Conservation (phyloP, 1,140 invertebrate genomes). For the Zaprionus africanus region DNA sequence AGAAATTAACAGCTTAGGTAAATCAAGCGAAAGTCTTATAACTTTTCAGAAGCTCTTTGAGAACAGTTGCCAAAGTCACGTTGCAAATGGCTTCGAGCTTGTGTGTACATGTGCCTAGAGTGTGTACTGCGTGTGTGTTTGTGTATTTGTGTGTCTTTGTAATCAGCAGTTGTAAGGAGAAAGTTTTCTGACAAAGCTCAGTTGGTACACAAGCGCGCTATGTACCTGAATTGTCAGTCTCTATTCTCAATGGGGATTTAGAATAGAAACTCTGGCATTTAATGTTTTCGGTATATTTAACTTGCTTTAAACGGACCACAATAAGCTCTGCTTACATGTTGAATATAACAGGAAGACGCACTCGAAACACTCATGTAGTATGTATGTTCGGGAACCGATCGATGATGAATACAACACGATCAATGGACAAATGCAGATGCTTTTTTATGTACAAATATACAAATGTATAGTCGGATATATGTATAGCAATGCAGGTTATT, state of each 20-base stretch:
- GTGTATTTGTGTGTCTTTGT: conserved; percentile 36
- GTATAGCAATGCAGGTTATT: conserved; percentile 54
- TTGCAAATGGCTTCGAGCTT: conserved; percentile 50
- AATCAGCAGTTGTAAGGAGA: background rate
- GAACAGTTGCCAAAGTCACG: conserved; percentile 47
- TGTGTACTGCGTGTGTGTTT: conserved; percentile 18
- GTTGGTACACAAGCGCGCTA: conserved; percentile 3
- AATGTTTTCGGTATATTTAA: background rate
- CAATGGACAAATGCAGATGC: conserved; percentile 19
- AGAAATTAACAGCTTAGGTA: conserved; percentile 48
- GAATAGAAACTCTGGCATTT: background rate
- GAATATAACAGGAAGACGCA: background rate
- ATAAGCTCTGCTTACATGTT: background rate
- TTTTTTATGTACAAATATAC: conserved; percentile 37
- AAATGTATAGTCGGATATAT: conserved; percentile 41
- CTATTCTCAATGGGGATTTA: conserved; percentile 8
- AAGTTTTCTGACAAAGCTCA: conserved; percentile 17
- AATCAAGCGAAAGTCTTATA: conserved; percentile 45
- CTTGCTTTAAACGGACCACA: background rate
- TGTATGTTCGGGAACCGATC: background rate
- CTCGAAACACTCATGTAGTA: background rate
- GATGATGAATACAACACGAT: conserved; percentile 9
- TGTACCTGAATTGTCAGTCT: conserved; percentile 14
- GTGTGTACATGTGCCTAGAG: conserved; percentile 4
- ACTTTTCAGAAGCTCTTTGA: conserved; percentile 33